Conservation (phyloP, 2,113 vertebrate genomes). For the Oncorhynchus nerka region DNA sequence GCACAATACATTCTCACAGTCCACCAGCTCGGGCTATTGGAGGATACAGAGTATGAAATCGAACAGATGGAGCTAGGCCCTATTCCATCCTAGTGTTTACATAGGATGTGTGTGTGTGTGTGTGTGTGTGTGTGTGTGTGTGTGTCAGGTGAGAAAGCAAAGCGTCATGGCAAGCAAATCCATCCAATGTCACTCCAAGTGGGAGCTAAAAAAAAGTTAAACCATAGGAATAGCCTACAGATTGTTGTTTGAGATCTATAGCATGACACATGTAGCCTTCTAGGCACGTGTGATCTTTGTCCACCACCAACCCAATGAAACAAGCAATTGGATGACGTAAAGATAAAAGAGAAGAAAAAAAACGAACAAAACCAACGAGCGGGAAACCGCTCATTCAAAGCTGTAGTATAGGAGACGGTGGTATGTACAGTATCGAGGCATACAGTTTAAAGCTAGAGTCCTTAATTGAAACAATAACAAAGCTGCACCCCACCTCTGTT, state of each 20-base stretch:
- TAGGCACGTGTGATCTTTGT: neutral
- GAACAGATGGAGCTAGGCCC: neutral
- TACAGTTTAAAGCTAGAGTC: neutral
- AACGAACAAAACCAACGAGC: neutral
- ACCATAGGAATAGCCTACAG: neutral
- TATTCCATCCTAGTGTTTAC: neutral
- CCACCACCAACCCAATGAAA: neutral
- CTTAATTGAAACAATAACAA: no score
- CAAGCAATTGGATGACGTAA: neutral
- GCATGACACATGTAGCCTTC: neutral
- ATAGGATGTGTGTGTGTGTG: neutral
- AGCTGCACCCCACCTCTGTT: no score
- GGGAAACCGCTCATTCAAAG: neutral
- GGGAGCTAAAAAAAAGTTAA: neutral
- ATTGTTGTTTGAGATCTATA: neutral
- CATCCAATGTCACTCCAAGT: neutral
- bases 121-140: no score
- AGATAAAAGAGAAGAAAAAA: neutral
- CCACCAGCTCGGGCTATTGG: neutral
- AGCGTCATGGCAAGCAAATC: neutral
- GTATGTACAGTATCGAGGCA: neutral
- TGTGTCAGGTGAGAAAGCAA: neutral
- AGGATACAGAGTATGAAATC: neutral
- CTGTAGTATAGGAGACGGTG: no score
- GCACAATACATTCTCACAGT: constrained; percentile 5